phyloP scores from a whole-genome alignment of 2,888 invertebrate species.

The Timema podura region DNA sequence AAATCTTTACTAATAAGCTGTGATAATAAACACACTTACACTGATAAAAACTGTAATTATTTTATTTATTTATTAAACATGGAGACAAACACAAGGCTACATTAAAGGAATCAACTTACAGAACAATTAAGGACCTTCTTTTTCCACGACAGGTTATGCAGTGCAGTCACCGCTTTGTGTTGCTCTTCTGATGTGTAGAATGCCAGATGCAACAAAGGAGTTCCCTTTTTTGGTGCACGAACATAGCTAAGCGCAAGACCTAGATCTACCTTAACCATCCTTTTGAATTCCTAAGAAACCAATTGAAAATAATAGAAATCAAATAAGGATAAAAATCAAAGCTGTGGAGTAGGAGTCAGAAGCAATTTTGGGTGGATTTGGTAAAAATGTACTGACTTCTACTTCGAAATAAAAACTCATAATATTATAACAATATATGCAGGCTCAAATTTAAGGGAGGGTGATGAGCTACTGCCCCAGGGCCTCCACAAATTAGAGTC shows the following conservation, averaged over 20 bases:
- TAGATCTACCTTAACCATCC: constrained; percentile 42
- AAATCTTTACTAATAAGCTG: too few relatives aligned
- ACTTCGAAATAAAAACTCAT: too few relatives aligned
- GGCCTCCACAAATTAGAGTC: too few relatives aligned
- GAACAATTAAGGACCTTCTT: constrained; percentile 38
- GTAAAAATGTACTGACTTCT: not conserved
- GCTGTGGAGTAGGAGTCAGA: not conserved
- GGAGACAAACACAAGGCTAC: not conserved
- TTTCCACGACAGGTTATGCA: constrained; percentile 40
- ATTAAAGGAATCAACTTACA: constrained; percentile 37
- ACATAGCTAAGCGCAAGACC: constrained; percentile 45
- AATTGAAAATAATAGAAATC: constrained; percentile 16
- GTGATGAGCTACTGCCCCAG: too few relatives aligned
- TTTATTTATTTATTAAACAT: not conserved
- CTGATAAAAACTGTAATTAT: not conserved
- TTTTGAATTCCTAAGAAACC: constrained; percentile 45
- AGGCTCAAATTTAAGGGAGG: too few relatives aligned
- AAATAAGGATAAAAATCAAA: not conserved
- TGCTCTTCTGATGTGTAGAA: constrained; percentile 45
- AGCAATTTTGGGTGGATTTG: not conserved
- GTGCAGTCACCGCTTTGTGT: constrained; percentile 42
- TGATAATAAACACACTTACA: too few relatives aligned
- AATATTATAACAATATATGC: too few relatives aligned
- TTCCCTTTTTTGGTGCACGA: constrained; percentile 42
- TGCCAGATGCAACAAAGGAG: constrained; percentile 39